Evolutionary conservation across 2,888 invertebrate species (phyloP).

Genomic region (Willowsia nigromaculata): DNA sequence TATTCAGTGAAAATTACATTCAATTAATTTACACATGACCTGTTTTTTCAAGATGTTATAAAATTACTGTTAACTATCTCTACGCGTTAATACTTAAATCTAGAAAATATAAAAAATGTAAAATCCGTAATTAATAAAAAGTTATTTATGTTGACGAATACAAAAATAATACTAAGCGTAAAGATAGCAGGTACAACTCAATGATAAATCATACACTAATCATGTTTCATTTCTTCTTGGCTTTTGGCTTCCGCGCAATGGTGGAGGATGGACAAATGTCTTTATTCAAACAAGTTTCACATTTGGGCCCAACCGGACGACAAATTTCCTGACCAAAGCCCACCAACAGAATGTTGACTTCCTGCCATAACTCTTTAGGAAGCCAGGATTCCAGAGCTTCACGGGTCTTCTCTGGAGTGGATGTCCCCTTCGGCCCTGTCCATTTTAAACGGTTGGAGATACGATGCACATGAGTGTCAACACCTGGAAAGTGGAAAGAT

Average conservation of each 20-base stretch:
- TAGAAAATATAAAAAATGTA: conserved; percentile 1
- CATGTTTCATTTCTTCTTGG: conserved; percentile 13
- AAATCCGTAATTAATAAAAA: conserved; percentile 21
- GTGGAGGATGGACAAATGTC: conserved; percentile 86
- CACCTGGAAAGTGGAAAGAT: conserved; percentile 86
- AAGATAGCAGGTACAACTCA: neutral
- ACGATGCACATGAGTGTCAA: conserved; percentile 98
- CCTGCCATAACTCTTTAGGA: conserved; percentile 90
- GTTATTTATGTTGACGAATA: conserved; percentile 5
- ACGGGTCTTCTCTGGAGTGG: conserved; percentile 91
- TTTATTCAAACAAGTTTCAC: conserved; percentile 90
- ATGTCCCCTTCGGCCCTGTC: conserved; percentile 87
- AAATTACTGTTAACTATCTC: neutral
- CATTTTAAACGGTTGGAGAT: conserved; percentile 94
- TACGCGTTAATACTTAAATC: neutral
- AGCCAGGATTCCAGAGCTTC: conserved; percentile 92
- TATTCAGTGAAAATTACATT: neutral
- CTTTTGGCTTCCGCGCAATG: neutral
- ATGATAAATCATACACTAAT: neutral
- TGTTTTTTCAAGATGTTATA: no score
- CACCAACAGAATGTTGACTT: conserved; percentile 94
- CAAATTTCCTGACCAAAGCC: conserved; percentile 99
- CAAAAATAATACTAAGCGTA: neutral
- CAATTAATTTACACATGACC: no score
- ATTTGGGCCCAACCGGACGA: conserved; percentile 89